phyloP scores from a whole-genome alignment of 2,797 vertebrate genomes.

The Pterois miles region DNA sequence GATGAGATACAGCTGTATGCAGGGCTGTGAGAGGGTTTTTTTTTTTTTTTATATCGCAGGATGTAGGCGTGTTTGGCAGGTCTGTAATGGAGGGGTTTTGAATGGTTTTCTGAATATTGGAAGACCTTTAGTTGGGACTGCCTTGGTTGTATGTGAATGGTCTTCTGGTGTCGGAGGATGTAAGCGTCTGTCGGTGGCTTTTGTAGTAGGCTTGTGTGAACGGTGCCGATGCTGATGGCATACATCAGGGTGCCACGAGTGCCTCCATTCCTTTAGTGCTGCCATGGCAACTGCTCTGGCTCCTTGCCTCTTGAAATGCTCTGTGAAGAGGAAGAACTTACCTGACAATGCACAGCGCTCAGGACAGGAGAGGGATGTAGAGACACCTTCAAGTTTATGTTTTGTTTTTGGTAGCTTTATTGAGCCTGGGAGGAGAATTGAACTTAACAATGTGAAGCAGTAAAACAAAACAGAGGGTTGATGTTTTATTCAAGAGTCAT shows the following conservation, averaged over 20 bases:
- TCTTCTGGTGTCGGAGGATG: constrained; percentile 43
- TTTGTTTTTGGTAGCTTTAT: constrained; percentile 39
- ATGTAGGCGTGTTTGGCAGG: constrained; percentile 64
- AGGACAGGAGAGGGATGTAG: constrained; percentile 22
- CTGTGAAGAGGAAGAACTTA: constrained; percentile 59
- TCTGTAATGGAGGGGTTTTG: constrained; percentile 41
- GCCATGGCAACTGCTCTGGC: constrained; percentile 78
- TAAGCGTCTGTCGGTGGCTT: constrained; percentile 50
- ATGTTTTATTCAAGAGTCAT: constrained; percentile 62
- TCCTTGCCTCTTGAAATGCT: constrained; percentile 53
- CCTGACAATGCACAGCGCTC: constrained; percentile 45
- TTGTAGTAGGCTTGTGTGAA: constrained; percentile 54
- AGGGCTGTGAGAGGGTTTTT: constrained; percentile 24
- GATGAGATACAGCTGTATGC: constrained; percentile 48
- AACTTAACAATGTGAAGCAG: constrained; percentile 27
- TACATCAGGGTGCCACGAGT: constrained; percentile 45
- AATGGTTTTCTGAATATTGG: constrained; percentile 46
- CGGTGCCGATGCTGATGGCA: constrained; percentile 43
- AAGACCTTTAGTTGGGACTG: constrained; percentile 42
- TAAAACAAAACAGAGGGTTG: constrained; percentile 42
- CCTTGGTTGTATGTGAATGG: constrained; percentile 56
- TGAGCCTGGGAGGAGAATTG: constrained; percentile 21
- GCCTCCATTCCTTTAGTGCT: constrained; percentile 65
- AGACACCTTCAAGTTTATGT: constrained; percentile 33
- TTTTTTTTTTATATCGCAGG: constrained; percentile 33